Evolutionary conservation across 1,140 invertebrate species (phyloP).

Genomic region (Drosophila funebris): DNA sequence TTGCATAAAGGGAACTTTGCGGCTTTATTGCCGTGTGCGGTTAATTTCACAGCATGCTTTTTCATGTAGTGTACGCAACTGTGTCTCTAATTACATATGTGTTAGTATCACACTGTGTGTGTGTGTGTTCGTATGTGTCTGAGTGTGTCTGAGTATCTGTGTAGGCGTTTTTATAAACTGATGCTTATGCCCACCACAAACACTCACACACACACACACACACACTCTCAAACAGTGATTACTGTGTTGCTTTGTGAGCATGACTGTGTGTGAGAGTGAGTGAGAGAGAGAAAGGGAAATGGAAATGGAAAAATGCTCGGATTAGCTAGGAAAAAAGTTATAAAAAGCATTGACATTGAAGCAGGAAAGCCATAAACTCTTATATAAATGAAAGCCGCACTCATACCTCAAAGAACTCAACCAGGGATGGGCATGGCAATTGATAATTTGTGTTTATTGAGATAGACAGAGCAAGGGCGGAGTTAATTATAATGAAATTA

Average conservation of each 20-base stretch:
- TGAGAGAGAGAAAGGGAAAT: not conserved
- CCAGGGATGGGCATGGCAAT: conserved; percentile 10
- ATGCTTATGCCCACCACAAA: conserved; percentile 38
- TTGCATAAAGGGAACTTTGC: conserved; percentile 12
- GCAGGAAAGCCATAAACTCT: conserved; percentile 20
- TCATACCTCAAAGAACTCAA: not conserved
- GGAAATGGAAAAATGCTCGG: conserved; percentile 13
- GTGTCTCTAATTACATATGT: conserved; percentile 68
- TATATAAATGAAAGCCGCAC: conserved; percentile 28
- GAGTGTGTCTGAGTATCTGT: not conserved
- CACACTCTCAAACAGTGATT: conserved; percentile 11
- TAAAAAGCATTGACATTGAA: conserved; percentile 57
- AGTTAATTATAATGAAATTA: too few species aligned
- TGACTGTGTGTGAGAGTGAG: not conserved
- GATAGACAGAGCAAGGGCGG: not conserved
- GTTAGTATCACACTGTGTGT: conserved; percentile 16
- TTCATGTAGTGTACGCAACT: conserved; percentile 40
- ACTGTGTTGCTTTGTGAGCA: conserved; percentile 4
- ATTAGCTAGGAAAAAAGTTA: conserved; percentile 58
- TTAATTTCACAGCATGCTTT: conserved; percentile 40
- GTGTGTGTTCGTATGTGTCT: conserved; percentile 3
- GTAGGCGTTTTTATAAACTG: conserved; percentile 20
- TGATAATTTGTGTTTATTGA: conserved; percentile 4
- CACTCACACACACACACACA: conserved; percentile 24
- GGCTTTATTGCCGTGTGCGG: conserved; percentile 8